A percentile compares a stretch with the other conserved stretches of the same genome.
These are phyloP conservation scores for Sebastes vulpes DNA, from an alignment of 2,797 vertebrate species.

Conservation along the genomic window DNA sequence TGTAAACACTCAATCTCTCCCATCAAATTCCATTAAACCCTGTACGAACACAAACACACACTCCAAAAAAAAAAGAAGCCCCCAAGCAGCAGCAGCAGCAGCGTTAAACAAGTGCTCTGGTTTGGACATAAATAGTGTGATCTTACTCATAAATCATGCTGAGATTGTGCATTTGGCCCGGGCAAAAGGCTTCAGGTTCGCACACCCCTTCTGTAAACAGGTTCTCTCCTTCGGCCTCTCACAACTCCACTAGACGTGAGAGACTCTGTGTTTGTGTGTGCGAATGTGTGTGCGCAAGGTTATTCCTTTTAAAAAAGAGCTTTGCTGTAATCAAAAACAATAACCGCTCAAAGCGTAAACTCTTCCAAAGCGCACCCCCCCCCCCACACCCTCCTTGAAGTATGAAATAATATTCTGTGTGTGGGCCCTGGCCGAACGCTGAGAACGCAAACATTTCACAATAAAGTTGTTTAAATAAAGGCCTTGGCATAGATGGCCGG, in stretches of 20 bases:
- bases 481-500: slow-evolving; percentile 93
- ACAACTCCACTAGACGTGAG: slow-evolving; percentile 33
- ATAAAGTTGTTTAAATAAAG: slow-evolving; percentile 99
- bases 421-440: slow-evolving; percentile 94
- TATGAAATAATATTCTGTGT: slow-evolving; percentile 99
- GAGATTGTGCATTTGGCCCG: slow-evolving; percentile 74
- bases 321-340: slow-evolving; percentile 98
- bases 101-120: slow-evolving; percentile 76
- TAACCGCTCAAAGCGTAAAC: slow-evolving; percentile 93
- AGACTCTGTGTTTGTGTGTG: slow-evolving; percentile 14
- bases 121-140: slow-evolving; percentile 79
- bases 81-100: slow-evolving; percentile 52
- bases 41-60: slow-evolving; percentile 65
- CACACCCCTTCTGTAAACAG: slow-evolving; percentile 84
- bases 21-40: slow-evolving; percentile 72
- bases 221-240: slow-evolving; percentile 56
- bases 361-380: slow-evolving; percentile 85
- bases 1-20: slow-evolving; percentile 71
- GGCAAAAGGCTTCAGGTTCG: slow-evolving; percentile 75
- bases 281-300: slow-evolving; percentile 36
- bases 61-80: slow-evolving; percentile 55
- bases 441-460: slow-evolving; percentile 99
- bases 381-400: slow-evolving; percentile 78
- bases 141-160: slow-evolving; percentile 78
- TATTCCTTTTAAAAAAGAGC: slow-evolving; percentile 86